Evolutionary conservation across 1,140 invertebrate genomes (phyloP).

Genomic region (Zaprionus africanus): DNA sequence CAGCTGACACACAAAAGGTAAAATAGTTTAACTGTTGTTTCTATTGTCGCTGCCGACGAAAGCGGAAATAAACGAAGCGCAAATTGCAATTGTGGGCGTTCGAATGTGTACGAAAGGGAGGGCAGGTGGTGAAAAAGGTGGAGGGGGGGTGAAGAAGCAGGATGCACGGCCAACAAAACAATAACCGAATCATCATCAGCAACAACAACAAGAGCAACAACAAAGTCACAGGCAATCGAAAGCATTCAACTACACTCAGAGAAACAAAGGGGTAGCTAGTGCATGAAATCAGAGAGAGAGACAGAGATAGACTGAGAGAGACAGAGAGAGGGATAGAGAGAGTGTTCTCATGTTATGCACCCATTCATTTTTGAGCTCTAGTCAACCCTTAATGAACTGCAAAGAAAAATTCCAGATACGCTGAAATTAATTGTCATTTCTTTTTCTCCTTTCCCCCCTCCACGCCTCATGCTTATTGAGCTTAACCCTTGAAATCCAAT

Average conservation of each 20-base stretch:
- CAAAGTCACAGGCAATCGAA: constrained; percentile 2
- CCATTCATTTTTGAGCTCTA: background rate
- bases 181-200: constrained; percentile 6
- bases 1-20: constrained; percentile 15
- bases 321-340: background rate
- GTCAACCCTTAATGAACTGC: background rate
- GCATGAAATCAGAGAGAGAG: background rate
- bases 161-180: constrained; percentile 10
- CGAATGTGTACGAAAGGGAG: constrained; percentile 2
- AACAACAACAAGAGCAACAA: background rate
- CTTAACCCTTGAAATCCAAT: background rate
- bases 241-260: constrained; percentile 12
- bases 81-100: constrained; percentile 31
- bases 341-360: background rate
- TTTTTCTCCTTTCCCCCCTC: background rate
- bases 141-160: background rate
- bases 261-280: background rate
- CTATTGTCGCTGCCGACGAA: constrained; percentile 26
- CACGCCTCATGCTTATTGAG: background rate
- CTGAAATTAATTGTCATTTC: no score
- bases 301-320: background rate
- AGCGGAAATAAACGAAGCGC: constrained; percentile 42
- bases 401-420: no score
- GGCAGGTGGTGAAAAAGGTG: constrained; percentile 9
- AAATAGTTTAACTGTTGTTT: constrained; percentile 41